Percentiles rank a stretch among this genome's conserved stretches.
phyloP scores from a whole-genome alignment of 2,113 vertebrate genomes.

The Chloropsis cyanopogon region DNA sequence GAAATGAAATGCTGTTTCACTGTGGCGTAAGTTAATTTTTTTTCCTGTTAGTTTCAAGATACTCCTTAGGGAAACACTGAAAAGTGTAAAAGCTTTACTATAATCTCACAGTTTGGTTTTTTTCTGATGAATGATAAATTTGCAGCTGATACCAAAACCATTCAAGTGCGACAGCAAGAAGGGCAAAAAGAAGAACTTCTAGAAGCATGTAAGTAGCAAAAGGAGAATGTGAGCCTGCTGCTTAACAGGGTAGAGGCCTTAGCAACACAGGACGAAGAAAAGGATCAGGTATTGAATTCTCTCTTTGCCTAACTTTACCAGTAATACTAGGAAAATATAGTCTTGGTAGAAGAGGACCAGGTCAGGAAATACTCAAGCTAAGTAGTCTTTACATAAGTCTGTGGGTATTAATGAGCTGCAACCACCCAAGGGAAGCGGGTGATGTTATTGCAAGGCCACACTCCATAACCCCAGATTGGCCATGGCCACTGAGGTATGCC shows the following conservation, averaged over 20 bases:
- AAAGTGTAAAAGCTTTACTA: background rate
- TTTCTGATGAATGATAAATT: background rate
- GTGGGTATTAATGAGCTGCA: background rate
- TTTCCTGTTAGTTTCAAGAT: background rate
- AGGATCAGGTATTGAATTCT: background rate
- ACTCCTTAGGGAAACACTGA: background rate
- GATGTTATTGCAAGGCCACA: background rate
- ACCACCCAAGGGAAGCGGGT: rapidly evolving
- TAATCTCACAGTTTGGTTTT: background rate
- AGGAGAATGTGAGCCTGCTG: background rate
- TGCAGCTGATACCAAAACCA: background rate
- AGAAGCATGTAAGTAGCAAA: background rate
- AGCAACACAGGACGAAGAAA: background rate
- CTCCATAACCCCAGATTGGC: background rate
- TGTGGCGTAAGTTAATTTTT: background rate
- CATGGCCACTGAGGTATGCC: too few species aligned
- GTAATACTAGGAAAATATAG: background rate
- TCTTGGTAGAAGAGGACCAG: background rate
- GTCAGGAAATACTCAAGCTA: background rate
- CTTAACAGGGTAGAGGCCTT: background rate
- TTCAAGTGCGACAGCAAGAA: background rate
- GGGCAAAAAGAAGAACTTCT: background rate
- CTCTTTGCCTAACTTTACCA: background rate
- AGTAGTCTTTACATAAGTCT: rapidly evolving
- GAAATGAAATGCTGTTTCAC: background rate